These are phyloP conservation scores for Hylia prasina DNA, from an alignment of 2,113 vertebrate species.

Conservation along the genomic window DNA sequence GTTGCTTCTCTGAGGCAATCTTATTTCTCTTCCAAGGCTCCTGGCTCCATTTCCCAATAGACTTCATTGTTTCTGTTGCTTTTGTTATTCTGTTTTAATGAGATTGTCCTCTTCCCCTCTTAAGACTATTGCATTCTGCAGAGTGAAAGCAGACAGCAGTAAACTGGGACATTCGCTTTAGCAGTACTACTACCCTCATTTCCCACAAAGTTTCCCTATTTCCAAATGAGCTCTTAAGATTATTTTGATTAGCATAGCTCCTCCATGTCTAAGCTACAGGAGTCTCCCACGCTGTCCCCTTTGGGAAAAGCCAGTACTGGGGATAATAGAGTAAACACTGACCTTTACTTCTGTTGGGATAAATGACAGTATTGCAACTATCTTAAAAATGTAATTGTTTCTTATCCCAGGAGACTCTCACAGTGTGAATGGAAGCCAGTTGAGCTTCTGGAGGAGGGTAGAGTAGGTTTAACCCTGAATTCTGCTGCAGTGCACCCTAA, in stretches of 20 bases:
- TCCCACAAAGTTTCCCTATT: neutral
- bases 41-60: neutral
- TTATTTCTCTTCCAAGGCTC: neutral
- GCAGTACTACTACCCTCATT: neutral
- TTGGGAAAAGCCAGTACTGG: neutral
- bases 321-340: neutral
- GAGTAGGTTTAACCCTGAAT: neutral
- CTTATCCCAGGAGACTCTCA: neutral
- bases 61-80: neutral
- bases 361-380: neutral
- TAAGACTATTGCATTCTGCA: neutral
- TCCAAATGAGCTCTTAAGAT: neutral
- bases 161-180: neutral
- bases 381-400: neutral
- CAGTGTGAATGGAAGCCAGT: neutral
- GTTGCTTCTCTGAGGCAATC: neutral
- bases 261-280: neutral
- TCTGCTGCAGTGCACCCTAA: neutral
- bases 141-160: neutral
- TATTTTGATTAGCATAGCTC: neutral
- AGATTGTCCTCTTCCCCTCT: neutral
- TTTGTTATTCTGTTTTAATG: neutral
- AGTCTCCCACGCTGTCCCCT: neutral
- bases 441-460: neutral
- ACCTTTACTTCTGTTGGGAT: neutral